Percentiles rank a stretch among this genome's conserved stretches.
Conservation (phyloP, 2,113 vertebrate genomes). For the Lynx canadensis region DNA sequence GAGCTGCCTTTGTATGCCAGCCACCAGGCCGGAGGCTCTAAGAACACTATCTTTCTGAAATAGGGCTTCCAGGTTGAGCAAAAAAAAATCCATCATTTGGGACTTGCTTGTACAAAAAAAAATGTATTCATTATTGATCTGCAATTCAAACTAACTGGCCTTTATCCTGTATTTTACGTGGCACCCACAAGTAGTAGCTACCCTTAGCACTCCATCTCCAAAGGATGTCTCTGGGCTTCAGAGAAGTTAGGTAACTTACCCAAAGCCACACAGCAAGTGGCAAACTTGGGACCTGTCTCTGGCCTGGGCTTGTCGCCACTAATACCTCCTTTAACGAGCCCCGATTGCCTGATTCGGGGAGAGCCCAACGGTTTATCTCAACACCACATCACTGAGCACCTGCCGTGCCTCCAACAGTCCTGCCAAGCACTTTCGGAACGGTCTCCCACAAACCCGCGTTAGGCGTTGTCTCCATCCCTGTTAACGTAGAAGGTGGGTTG, state of each 20-base stretch:
- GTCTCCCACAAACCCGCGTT: neutral
- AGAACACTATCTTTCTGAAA: too few species aligned
- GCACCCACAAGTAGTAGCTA: neutral
- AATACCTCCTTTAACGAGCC: neutral
- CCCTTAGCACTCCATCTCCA: neutral
- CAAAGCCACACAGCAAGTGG: neutral
- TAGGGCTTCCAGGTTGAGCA: neutral
- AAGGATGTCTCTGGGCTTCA: neutral
- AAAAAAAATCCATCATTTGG: neutral
- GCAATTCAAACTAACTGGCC: neutral
- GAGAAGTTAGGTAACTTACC: neutral
- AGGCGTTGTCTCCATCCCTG: fast-evolving
- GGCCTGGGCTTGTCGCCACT: neutral
- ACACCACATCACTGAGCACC: neutral
- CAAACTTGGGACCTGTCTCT: neutral
- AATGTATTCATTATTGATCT: neutral
- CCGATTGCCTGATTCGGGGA: neutral
- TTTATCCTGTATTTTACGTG: neutral
- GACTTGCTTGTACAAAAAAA: neutral
- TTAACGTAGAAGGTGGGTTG: neutral
- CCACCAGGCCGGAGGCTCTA: fast-evolving
- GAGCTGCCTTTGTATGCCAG: too few species aligned
- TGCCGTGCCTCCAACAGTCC: fast-evolving
- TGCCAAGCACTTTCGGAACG: neutral
- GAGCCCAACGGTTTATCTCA: neutral